These are phyloP conservation scores for Eurypyga helias DNA, from an alignment of 2,113 vertebrate species.

Conservation along the genomic window DNA sequence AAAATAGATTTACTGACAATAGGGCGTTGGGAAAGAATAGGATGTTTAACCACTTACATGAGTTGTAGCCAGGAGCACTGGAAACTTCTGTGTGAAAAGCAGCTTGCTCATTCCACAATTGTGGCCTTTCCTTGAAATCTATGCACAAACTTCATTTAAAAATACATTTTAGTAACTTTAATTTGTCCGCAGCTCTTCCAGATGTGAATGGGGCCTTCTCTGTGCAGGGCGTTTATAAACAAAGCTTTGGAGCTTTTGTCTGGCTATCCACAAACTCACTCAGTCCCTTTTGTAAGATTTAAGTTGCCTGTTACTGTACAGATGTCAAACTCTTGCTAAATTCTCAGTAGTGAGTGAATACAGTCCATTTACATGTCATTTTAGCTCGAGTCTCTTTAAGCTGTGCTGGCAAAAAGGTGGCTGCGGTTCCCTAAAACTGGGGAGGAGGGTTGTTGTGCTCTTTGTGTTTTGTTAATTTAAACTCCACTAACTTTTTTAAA, in stretches of 20 bases:
- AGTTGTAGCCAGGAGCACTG: slow-evolving; percentile 26
- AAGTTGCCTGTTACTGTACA: background rate
- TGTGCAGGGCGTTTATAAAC: background rate
- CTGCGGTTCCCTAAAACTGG: background rate
- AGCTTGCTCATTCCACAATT: background rate
- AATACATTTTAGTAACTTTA: background rate
- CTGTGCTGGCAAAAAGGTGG: background rate
- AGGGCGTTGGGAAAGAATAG: slow-evolving; percentile 1
- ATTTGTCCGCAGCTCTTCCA: background rate
- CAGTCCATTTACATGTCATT: background rate
- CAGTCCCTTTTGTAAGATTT: background rate
- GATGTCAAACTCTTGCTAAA: background rate
- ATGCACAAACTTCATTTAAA: background rate
- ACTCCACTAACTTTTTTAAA: background rate
- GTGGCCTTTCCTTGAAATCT: background rate
- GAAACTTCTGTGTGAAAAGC: background rate
- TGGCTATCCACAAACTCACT: background rate
- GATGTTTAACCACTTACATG: background rate
- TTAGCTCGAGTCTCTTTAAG: background rate
- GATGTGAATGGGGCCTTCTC: background rate
- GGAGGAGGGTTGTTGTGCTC: background rate
- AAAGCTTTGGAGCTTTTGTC: background rate
- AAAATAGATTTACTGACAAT: slow-evolving; percentile 50
- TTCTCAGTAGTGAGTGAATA: background rate
- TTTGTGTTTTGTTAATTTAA: background rate